These are phyloP conservation scores for Pseudomyrmex gracilis DNA, from an alignment of 1,140 invertebrate genomes.

Conservation along the genomic window DNA sequence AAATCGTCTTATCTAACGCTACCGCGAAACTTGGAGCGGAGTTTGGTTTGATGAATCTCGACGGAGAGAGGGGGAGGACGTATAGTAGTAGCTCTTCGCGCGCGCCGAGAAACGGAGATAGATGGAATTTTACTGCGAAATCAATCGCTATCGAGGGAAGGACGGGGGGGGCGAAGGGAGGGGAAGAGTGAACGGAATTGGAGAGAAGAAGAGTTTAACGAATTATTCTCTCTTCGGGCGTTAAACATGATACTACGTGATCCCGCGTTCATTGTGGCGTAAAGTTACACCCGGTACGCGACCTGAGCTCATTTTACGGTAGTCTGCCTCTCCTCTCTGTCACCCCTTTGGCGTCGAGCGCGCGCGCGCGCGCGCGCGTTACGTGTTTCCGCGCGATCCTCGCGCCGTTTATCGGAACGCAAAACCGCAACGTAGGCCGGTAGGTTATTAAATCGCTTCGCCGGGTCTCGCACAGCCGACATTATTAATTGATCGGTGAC, in stretches of 20 bases:
- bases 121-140: background rate
- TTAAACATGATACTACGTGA: background rate
- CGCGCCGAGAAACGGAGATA: too few species aligned
- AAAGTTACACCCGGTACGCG: conserved; percentile 44
- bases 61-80: too few species aligned
- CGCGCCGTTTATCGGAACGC: conserved; percentile 14
- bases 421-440: conserved; percentile 9
- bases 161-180: background rate
- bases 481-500: conserved; percentile 43
- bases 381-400: background rate
- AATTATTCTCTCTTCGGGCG: background rate
- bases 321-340: background rate
- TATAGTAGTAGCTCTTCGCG: too few species aligned
- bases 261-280: background rate
- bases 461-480: background rate
- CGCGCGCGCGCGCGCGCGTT: background rate
- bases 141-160: conserved; percentile 10
- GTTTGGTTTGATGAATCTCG: background rate
- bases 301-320: conserved; percentile 21
- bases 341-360: background rate
- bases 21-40: conserved; percentile 38
- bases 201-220: background rate
- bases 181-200: too few species aligned
- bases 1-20: conserved; percentile 37
- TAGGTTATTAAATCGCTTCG: conserved; percentile 28